Evolutionary conservation across 2,113 vertebrate species (phyloP).

Genomic region (Tretioscincus oriximinensis): DNA sequence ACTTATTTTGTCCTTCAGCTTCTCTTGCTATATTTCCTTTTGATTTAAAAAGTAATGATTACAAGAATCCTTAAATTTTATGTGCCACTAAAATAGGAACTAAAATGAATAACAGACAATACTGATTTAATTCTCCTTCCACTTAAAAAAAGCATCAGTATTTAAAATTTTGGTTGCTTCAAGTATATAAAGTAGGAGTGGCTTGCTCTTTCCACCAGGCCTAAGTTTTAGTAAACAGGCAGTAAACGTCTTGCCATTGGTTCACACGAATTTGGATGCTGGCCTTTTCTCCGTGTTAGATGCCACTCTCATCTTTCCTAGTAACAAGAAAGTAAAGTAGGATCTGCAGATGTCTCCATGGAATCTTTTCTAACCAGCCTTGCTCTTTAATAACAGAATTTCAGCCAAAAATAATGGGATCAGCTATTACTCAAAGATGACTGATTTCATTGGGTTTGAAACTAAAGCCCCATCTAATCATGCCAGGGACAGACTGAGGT

Average conservation of each 20-base stretch:
- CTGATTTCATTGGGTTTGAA: background rate
- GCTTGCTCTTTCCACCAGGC: background rate
- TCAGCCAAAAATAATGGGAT: background rate
- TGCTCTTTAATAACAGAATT: background rate
- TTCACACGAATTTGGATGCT: background rate
- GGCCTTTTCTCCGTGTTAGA: background rate
- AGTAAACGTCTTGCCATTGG: background rate
- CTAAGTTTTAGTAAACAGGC: constrained; percentile 10
- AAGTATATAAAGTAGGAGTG: constrained; percentile 6
- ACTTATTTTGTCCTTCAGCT: constrained; percentile 16
- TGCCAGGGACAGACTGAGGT: background rate
- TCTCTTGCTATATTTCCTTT: constrained; percentile 27
- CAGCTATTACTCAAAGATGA: background rate
- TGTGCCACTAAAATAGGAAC: constrained; percentile 36
- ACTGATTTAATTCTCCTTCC: constrained; percentile 27
- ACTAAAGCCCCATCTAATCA: background rate
- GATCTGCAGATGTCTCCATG: background rate
- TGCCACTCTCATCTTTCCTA: background rate
- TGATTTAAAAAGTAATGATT: constrained; percentile 33
- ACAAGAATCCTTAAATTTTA: constrained; percentile 24
- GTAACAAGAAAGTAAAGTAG: background rate
- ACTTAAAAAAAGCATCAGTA: background rate
- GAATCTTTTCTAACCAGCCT: background rate
- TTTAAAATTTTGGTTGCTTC: constrained; percentile 28
- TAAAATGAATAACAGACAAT: constrained; percentile 30